These are phyloP conservation scores for Iphiclides podalirius DNA, from an alignment of 2,888 invertebrate genomes.

Conservation along the genomic window DNA sequence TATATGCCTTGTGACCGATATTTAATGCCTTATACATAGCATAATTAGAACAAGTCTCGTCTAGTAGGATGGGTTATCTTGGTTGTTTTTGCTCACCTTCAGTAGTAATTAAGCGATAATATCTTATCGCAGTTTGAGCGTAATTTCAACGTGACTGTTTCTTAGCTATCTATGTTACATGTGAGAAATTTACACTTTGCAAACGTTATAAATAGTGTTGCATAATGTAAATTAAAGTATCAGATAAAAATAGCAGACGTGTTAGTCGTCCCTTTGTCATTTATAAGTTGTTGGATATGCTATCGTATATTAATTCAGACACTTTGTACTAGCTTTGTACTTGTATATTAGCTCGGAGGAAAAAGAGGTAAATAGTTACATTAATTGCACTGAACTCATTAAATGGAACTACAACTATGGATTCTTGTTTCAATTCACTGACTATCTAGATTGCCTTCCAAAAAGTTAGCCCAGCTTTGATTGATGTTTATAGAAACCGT, in stretches of 20 bases:
- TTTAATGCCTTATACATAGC: conserved; percentile 9
- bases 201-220: no score
- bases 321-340: neutral
- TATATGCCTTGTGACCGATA: conserved; percentile 21
- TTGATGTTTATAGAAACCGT: conserved; percentile 3
- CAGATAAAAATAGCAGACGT: no score
- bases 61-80: neutral
- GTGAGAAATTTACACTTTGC: no score
- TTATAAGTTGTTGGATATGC: neutral
- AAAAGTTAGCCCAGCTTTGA: neutral
- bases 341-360: no score
- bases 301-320: neutral
- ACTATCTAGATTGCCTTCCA: neutral
- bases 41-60: neutral
- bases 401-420: neutral
- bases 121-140: conserved; percentile 6
- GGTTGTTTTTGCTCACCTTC: conserved; percentile 9
- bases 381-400: neutral
- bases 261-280: no score
- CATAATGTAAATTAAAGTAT: no score
- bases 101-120: conserved; percentile 8
- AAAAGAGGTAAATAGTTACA: neutral
- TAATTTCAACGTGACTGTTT: conserved; percentile 7
- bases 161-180: neutral
- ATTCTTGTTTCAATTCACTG: neutral